phyloP scores from a whole-genome alignment of 2,797 vertebrate species.

The Triplophysa yarkandensis region DNA sequence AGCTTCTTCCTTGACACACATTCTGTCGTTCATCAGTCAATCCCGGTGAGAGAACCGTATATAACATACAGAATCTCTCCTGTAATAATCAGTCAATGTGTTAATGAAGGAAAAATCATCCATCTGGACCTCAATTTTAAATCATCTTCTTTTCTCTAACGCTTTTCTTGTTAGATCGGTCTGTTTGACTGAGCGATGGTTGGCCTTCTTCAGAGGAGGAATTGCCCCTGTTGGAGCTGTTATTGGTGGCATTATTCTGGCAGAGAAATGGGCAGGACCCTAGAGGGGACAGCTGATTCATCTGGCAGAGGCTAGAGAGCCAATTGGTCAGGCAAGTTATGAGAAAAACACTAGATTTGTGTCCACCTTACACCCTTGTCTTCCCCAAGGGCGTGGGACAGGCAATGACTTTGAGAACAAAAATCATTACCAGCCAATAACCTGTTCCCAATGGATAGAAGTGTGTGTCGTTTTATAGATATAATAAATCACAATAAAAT shows the following conservation, averaged over 20 bases:
- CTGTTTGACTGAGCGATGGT: conserved; percentile 19
- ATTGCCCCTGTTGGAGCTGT: conserved; percentile 29
- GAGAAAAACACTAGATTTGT: conserved; percentile 48
- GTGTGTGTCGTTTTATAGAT: conserved; percentile 21
- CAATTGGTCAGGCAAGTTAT: conserved; percentile 60
- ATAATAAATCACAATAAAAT: neutral
- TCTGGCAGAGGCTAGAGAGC: conserved; percentile 44
- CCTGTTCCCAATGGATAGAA: conserved; percentile 13
- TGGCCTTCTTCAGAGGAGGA: neutral
- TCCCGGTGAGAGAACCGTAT: neutral
- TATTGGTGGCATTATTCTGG: conserved; percentile 62
- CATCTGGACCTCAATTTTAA: conserved; percentile 7
- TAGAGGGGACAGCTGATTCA: conserved; percentile 57
- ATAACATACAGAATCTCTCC: conserved; percentile 1
- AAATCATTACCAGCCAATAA: conserved; percentile 33
- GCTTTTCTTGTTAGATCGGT: neutral
- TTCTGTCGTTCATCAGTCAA: conserved; percentile 14
- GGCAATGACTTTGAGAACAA: conserved; percentile 5
- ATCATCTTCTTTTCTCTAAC: conserved; percentile 12
- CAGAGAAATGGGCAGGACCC: conserved; percentile 63
- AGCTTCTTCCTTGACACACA: neutral
- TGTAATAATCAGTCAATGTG: conserved; percentile 26
- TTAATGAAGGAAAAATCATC: conserved; percentile 24
- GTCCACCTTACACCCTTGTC: neutral
- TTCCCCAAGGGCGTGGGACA: neutral